Percentiles rank a stretch among this genome's conserved stretches.
phyloP scores from a whole-genome alignment of 2,888 invertebrate species.

The Tenthredo mesomela region DNA sequence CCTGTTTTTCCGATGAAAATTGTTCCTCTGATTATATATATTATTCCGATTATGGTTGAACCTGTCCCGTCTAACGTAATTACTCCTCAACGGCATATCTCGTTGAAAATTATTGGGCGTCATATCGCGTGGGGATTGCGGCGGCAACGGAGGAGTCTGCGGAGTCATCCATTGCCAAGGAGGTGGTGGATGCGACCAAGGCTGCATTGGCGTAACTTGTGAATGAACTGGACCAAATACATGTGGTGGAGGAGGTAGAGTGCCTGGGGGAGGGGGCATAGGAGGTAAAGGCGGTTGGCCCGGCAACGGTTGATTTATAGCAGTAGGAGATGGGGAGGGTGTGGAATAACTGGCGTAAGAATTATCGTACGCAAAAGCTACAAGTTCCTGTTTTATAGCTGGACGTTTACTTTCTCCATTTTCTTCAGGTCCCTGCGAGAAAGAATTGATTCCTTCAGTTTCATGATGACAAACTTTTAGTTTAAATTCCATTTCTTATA shows the following conservation, averaged over 20 bases:
- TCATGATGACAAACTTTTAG: not conserved
- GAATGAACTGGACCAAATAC: slow-evolving; percentile 70
- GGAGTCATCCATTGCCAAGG: slow-evolving; percentile 76
- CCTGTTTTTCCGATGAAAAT: slow-evolving; percentile 74
- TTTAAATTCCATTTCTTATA: not conserved
- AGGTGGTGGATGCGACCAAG: slow-evolving; percentile 69
- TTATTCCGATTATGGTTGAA: slow-evolving; percentile 71
- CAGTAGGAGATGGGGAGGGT: slow-evolving; percentile 64
- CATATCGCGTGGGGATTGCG: slow-evolving; percentile 67
- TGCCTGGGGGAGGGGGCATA: slow-evolving; percentile 74
- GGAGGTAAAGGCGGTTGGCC: slow-evolving; percentile 76
- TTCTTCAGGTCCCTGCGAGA: slow-evolving; percentile 64
- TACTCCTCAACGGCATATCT: slow-evolving; percentile 69
- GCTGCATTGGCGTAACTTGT: slow-evolving; percentile 72
- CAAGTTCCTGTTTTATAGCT: slow-evolving; percentile 67
- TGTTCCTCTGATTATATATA: slow-evolving; percentile 70
- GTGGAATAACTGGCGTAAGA: slow-evolving; percentile 69
- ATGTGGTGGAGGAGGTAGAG: slow-evolving; percentile 69
- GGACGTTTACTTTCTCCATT: slow-evolving; percentile 67
- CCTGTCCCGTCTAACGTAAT: slow-evolving; percentile 71
- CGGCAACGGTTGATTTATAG: slow-evolving; percentile 72
- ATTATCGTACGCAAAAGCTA: slow-evolving; percentile 69
- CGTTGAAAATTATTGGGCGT: slow-evolving; percentile 69
- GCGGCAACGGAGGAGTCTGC: slow-evolving; percentile 68
- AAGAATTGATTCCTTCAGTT: not conserved